phyloP scores from a whole-genome alignment of 2,113 vertebrate genomes.

The Athene noctua region DNA sequence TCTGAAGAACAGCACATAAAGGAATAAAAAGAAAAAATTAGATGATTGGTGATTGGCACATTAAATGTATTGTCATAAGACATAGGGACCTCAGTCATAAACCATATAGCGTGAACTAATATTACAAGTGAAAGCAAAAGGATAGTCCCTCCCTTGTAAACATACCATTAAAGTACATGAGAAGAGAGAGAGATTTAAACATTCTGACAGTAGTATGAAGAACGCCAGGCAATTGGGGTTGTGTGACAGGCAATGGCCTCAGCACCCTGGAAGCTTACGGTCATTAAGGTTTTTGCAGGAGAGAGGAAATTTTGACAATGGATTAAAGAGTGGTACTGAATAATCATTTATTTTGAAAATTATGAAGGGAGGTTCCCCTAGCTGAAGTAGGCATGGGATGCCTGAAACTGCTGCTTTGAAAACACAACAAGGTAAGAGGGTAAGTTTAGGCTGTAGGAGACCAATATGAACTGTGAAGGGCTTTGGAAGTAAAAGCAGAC shows the following conservation, averaged over 20 bases:
- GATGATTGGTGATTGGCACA: neutral
- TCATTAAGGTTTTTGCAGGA: neutral
- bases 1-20: neutral
- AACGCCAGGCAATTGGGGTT: fast-evolving
- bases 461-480: neutral
- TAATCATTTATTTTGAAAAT: neutral
- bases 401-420: neutral
- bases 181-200: neutral
- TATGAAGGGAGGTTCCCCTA: neutral
- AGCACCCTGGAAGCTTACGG: neutral
- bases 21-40: neutral
- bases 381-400: neutral
- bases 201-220: neutral
- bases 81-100: neutral
- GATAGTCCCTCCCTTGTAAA: neutral
- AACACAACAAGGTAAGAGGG: neutral
- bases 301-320: neutral
- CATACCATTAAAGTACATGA: fast-evolving
- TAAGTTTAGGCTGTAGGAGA: neutral
- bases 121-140: neutral
- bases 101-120: neutral
- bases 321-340: neutral
- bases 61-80: neutral
- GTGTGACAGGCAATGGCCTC: neutral
- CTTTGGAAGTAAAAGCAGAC: neutral